These are phyloP conservation scores for Micrastur ruficollis DNA, from an alignment of 2,797 vertebrate genomes.

Conservation along the genomic window DNA sequence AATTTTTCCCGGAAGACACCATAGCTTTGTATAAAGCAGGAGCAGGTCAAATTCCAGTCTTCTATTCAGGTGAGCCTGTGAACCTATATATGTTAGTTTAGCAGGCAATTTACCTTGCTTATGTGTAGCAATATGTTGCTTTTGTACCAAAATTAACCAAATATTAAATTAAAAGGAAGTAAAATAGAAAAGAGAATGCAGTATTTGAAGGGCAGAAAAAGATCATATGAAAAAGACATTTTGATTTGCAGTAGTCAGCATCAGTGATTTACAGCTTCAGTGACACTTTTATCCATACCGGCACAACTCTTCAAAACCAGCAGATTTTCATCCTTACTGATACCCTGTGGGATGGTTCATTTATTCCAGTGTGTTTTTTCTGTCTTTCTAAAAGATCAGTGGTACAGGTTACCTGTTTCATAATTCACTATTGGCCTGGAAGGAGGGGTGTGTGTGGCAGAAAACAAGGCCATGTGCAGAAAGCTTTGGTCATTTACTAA, in stretches of 20 bases:
- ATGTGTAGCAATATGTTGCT: not conserved
- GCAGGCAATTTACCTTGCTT: not conserved
- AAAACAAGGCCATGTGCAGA: not conserved
- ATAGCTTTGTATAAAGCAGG: not conserved
- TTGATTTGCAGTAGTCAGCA: not conserved
- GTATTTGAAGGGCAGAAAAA: not conserved
- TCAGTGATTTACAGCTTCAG: not conserved
- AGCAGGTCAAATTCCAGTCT: not conserved
- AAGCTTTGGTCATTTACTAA: slow-evolving; percentile 1
- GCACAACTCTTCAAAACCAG: slow-evolving; percentile 25
- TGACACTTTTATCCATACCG: not conserved
- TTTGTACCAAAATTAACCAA: not conserved
- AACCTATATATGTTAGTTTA: not conserved
- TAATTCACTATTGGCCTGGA: slow-evolving; percentile 14
- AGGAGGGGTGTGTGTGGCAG: not conserved
- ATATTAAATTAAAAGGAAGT: not conserved
- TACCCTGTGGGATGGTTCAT: not conserved
- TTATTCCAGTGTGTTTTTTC: slow-evolving; percentile 43
- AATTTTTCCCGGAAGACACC: not conserved
- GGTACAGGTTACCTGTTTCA: slow-evolving; percentile 1
- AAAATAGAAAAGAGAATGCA: not conserved
- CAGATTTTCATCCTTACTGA: slow-evolving; percentile 13
- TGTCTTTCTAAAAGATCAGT: slow-evolving; percentile 33
- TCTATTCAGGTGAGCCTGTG: not conserved
- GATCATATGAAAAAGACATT: not conserved